phyloP scores from a whole-genome alignment of 2,888 invertebrate species.

The Microctonus hyperodae region DNA sequence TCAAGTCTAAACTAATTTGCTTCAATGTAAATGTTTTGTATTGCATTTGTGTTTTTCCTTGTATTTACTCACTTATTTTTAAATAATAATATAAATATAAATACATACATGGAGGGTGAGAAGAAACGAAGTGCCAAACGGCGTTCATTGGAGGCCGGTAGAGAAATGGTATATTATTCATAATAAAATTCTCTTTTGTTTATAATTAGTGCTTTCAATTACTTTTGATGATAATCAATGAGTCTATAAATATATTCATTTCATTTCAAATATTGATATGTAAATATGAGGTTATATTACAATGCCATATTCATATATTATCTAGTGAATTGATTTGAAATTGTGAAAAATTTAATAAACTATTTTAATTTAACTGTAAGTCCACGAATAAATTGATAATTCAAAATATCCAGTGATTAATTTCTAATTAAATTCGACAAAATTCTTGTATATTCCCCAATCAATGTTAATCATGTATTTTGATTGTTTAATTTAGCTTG shows the following conservation, averaged over 20 bases:
- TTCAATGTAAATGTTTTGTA: neutral
- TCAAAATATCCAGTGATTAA: no score
- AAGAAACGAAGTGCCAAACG: slow-evolving; percentile 45
- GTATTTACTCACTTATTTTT: slow-evolving; percentile 10
- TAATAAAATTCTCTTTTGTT: slow-evolving; percentile 35
- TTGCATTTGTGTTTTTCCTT: neutral
- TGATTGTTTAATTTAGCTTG: slow-evolving; percentile 42
- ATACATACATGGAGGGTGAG: slow-evolving; percentile 56
- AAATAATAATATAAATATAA: no score
- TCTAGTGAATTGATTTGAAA: neutral
- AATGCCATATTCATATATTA: neutral
- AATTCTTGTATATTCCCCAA: no score
- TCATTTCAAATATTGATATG: slow-evolving; percentile 12
- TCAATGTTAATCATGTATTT: no score
- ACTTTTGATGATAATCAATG: slow-evolving; percentile 34
- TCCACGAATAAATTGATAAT: no score
- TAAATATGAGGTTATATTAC: neutral
- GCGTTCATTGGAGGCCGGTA: slow-evolving; percentile 52
- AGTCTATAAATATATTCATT: slow-evolving; percentile 21
- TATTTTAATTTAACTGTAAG: no score
- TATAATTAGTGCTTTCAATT: slow-evolving; percentile 38
- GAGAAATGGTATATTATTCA: slow-evolving; percentile 51
- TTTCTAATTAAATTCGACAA: no score
- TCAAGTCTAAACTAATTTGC: neutral
- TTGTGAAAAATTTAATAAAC: no score